A percentile compares a stretch with the other conserved stretches of the same genome.
These are phyloP conservation scores for Microcebus murinus DNA, from an alignment of 2,113 vertebrate species.

Conservation along the genomic window DNA sequence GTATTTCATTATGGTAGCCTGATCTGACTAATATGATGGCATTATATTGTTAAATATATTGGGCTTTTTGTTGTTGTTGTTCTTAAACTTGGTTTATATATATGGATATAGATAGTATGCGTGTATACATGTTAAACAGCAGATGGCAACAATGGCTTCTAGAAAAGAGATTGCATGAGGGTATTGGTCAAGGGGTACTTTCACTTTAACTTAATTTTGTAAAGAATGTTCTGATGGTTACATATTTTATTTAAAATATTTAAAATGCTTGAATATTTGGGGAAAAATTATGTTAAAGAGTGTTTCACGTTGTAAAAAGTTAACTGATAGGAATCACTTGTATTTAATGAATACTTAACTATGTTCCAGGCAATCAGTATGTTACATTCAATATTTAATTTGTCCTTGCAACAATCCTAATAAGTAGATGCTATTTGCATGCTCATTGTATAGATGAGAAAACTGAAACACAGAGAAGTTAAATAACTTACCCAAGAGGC, in stretches of 20 bases:
- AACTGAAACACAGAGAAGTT: not conserved
- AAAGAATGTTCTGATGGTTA: not conserved
- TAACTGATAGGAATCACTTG: not conserved
- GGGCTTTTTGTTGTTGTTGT: not conserved
- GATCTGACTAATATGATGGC: not conserved
- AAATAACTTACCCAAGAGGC: not conserved
- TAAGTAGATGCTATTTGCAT: not conserved
- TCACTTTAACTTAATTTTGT: constrained; percentile 1
- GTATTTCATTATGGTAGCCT: not conserved
- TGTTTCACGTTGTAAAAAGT: not conserved
- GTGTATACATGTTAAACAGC: not conserved
- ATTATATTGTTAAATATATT: not conserved
- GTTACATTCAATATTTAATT: not conserved
- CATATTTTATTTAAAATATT: not conserved
- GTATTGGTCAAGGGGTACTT: not conserved
- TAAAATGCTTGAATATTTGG: constrained; percentile 5
- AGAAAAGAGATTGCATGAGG: not conserved
- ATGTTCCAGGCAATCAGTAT: not conserved
- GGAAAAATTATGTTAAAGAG: not conserved
- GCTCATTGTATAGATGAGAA: not conserved
- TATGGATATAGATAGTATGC: not conserved
- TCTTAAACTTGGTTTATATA: not conserved
- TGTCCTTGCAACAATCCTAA: not conserved
- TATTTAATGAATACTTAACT: not conserved
- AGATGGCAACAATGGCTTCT: not conserved